These are phyloP conservation scores for Danio tinwini DNA, from an alignment of 2,797 vertebrate genomes.

Conservation along the genomic window DNA sequence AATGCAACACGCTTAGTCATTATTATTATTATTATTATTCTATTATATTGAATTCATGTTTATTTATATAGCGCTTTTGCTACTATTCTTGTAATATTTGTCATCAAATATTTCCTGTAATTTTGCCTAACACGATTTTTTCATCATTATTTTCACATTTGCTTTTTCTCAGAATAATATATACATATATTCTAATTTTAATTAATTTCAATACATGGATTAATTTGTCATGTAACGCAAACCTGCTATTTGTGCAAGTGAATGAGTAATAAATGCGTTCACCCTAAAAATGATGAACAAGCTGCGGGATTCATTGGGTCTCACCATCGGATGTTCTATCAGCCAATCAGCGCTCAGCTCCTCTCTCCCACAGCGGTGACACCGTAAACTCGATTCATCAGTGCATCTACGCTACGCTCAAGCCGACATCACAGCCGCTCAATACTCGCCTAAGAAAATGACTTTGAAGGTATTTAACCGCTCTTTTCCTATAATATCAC, in stretches of 20 bases:
- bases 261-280: background rate
- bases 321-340: background rate
- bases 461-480: conserved; percentile 70
- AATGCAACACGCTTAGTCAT: too few species aligned
- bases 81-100: too few species aligned
- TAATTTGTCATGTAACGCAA: background rate
- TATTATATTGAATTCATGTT: too few species aligned
- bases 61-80: too few species aligned
- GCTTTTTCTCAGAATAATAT: too few species aligned
- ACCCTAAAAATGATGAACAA: background rate
- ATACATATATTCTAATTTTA: too few species aligned
- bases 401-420: conserved; percentile 15
- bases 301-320: background rate
- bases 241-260: background rate
- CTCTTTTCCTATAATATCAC: background rate
- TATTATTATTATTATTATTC: too few species aligned
- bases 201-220: too few species aligned
- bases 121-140: too few species aligned
- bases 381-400: conserved; percentile 60
- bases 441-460: conserved; percentile 64
- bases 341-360: conserved; percentile 67
- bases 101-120: too few species aligned
- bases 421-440: background rate
- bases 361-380: conserved; percentile 14
- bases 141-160: too few species aligned